Percentiles rank a stretch among this genome's conserved stretches.
Evolutionary conservation across 1,140 invertebrate species (phyloP).

Genomic region (Zaprionus vittiger): DNA sequence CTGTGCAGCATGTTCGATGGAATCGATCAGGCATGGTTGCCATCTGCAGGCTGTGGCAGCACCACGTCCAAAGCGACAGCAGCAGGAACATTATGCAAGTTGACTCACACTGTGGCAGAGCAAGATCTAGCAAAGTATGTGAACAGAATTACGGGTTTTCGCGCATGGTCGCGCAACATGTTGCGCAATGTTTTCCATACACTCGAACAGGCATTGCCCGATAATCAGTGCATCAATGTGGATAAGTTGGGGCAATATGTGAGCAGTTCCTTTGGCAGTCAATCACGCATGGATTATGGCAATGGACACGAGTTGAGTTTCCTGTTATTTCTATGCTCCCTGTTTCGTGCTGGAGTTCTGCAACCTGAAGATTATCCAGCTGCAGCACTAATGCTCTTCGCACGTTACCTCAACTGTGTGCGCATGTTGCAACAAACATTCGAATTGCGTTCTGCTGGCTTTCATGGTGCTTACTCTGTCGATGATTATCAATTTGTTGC

Average conservation of each 20-base stretch:
- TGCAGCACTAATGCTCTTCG: constrained; percentile 54
- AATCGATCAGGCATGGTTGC: neutral
- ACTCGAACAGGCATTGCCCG: constrained; percentile 49
- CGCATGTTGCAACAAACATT: constrained; percentile 50
- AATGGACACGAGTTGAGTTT: constrained; percentile 57
- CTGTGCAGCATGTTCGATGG: constrained; percentile 50
- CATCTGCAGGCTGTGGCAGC: neutral
- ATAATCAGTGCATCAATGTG: constrained; percentile 39
- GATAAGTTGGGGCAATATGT: constrained; percentile 59
- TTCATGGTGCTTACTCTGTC: constrained; percentile 52
- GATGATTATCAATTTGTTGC: constrained; percentile 63
- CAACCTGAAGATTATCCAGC: constrained; percentile 35
- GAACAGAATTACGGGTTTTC: constrained; percentile 20
- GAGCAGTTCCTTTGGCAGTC: constrained; percentile 48
- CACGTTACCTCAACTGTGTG: constrained; percentile 54
- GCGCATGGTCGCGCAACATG: constrained; percentile 48
- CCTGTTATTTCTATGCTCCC: constrained; percentile 50
- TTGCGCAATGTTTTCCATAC: constrained; percentile 42
- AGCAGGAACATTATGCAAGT: neutral
- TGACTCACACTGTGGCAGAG: neutral
- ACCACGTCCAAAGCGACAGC: too few species aligned
- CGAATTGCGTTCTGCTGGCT: constrained; percentile 26
- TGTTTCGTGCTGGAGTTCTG: constrained; percentile 50
- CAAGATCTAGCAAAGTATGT: too few species aligned
- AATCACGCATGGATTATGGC: constrained; percentile 55